Evolutionary conservation across 2,888 invertebrate species (phyloP).

Genomic region (Eulithis prunata): DNA sequence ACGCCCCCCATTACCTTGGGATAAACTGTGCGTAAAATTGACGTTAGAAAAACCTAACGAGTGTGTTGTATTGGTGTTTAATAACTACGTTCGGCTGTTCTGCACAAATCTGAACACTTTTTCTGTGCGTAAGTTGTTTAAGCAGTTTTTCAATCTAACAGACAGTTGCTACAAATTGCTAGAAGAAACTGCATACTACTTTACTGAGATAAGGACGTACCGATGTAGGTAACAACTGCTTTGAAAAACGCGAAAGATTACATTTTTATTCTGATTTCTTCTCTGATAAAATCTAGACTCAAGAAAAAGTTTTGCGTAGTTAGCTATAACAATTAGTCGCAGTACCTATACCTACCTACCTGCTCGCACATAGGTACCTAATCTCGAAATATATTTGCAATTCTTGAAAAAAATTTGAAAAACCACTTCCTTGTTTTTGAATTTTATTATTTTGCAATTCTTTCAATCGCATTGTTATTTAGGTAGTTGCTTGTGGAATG

Average conservation of each 20-base stretch:
- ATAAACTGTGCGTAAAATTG: constrained; percentile 75
- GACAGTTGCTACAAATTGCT: constrained; percentile 44
- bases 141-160: constrained; percentile 18
- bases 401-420: too few species aligned
- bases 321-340: too few species aligned
- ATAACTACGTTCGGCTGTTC: constrained; percentile 41
- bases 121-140: neutral
- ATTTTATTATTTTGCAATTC: too few species aligned
- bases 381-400: too few species aligned
- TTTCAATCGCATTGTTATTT: too few species aligned
- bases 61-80: constrained; percentile 57
- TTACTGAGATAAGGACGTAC: neutral
- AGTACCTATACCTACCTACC: too few species aligned
- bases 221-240: neutral
- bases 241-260: neutral
- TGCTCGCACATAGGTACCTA: too few species aligned
- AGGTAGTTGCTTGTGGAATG: too few species aligned
- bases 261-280: too few species aligned
- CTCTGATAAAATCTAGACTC: too few species aligned
- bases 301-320: too few species aligned
- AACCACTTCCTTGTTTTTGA: too few species aligned
- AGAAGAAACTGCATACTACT: constrained; percentile 31
- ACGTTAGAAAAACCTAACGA: constrained; percentile 63
- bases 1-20: constrained; percentile 63
- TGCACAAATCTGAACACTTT: constrained; percentile 23